Base-by-base conservation (phyloP, 1,140 invertebrate species). In the Aphelenchoides fujianensis region DNA sequence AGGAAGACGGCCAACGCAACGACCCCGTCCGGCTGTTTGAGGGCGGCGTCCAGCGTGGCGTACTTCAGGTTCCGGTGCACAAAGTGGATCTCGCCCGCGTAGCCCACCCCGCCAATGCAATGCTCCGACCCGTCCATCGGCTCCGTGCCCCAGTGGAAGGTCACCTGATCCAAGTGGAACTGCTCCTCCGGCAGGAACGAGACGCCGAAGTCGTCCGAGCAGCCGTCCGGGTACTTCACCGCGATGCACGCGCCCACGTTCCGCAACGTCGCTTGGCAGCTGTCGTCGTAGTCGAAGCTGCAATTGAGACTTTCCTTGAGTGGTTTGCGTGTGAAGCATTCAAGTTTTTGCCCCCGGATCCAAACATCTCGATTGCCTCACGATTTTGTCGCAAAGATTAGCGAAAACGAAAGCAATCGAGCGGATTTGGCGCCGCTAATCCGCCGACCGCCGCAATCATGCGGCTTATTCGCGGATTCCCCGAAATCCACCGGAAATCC, bases 91-190 rank as follows among this genome's bases (percentile, higher is more conserved):
- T 82, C 82, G 23, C 81, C 82, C 5, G 82, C 82, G 71, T 83
- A 83, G 3, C 82, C 82, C 37, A 83, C 81, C 0, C 80, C 81
- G 5, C 81, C 82, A 48, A 83, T 74, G 2, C 75, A 79, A 62
- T 83, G 82, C 37, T 84, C 74, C n/a, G 64, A 71, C n/a, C 82
- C 82, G 52, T 83, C 84, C 82, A 83, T 83, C 19, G 81, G 81
- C 48, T 83, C 82, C 31, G 76, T 82, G 34, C 81, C 80, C 73
- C 77, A 82, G 61, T 82, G 82, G 32, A 83, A 78, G 63, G 76
- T 76, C 35, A 82, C 72, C n/a, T 69, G 64, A 30, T 83, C 81
- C 57, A 83, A 67, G 68, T 83, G 81, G 66, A 70, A 83, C 64
- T 82, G 74, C n/a, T n/a, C n/a, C 59, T 83, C 81, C 19, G 81